Base-by-base conservation (phyloP, 92 coral and sea anemone species). In the Epizoanthus rinbou region DNA sequence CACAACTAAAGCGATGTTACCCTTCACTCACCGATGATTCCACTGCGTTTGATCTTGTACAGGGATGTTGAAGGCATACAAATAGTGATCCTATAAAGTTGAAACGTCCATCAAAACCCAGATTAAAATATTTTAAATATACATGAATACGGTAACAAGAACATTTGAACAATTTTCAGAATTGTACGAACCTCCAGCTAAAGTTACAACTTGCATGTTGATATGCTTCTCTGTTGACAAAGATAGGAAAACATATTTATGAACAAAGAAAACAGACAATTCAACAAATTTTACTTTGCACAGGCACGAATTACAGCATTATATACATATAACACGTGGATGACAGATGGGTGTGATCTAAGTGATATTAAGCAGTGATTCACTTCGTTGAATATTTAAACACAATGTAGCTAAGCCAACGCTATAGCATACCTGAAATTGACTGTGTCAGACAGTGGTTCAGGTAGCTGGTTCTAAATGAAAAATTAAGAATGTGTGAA, bases 121-220 rank as follows among this genome's bases (percentile, higher is more conserved):
- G 22, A 4, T 10, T 7, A 6, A 3, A 2, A 5, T 2, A 14
- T 39, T n/a, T n/a, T n/a, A 18, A 43, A 73, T 28, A n/a, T 76
- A 3, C 65, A 56, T 65, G 16, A 23, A 23, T 16, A 18, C 15
- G 18, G 18, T 23, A 13, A 13, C 17, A 4, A 43, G 64, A 13
- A 9, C n/a, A 45, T 57, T 23, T 10, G 43, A 19, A 17, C 31
- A 63, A n/a, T 5, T 15, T 35, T 73, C 33, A n/a, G 18, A n/a
- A 53, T 18, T 47, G 39, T 56, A 63, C 88, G 8, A 62, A 89
- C 93, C 93, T 81, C 91, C 90, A 35, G 84, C 80, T 67, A 84
- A 80, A 31, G 97, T 86, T 13, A 96, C 94, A 41, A 96, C 99
- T 80, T 96, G 99, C 94, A 96, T 94, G 88, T 96, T 96, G 65